These are phyloP conservation scores for Epsilonema sp. DNA, from an alignment of 2,888 invertebrate species.

Conservation along the genomic window DNA sequence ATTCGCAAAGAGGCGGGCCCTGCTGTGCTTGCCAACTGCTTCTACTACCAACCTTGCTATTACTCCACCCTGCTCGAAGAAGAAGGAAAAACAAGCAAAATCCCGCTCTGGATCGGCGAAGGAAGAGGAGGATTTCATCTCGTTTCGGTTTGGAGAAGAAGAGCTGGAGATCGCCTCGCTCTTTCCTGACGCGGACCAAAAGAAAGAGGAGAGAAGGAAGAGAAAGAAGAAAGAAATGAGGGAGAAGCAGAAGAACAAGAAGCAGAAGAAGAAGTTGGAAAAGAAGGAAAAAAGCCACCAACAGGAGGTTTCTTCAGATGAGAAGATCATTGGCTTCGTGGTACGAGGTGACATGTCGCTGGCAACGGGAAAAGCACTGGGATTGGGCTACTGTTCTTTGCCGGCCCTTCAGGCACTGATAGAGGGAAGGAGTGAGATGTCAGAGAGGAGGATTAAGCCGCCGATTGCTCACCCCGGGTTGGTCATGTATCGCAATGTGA, in stretches of 20 bases:
- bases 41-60: too few relatives aligned
- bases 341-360: constrained; percentile 51
- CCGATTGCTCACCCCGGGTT: too few relatives aligned
- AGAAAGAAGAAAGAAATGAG: background rate
- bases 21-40: constrained; percentile 49
- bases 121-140: too few relatives aligned
- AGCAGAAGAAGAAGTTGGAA: background rate
- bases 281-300: background rate
- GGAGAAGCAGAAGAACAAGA: constrained; percentile 2
- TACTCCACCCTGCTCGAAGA: background rate
- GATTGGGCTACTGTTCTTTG: constrained; percentile 41
- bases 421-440: too few relatives aligned
- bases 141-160: background rate
- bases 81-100: background rate
- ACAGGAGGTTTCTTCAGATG: constrained; percentile 36
- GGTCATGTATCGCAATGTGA: too few relatives aligned
- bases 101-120: too few relatives aligned
- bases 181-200: too few relatives aligned
- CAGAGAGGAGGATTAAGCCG: too few relatives aligned
- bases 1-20: constrained; percentile 43
- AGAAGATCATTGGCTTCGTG: constrained; percentile 54
- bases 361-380: constrained; percentile 46
- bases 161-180: background rate
- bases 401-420: background rate
- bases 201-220: too few relatives aligned